phyloP scores from a whole-genome alignment of 2,113 vertebrate species.

The Heterocephalus glaber region DNA sequence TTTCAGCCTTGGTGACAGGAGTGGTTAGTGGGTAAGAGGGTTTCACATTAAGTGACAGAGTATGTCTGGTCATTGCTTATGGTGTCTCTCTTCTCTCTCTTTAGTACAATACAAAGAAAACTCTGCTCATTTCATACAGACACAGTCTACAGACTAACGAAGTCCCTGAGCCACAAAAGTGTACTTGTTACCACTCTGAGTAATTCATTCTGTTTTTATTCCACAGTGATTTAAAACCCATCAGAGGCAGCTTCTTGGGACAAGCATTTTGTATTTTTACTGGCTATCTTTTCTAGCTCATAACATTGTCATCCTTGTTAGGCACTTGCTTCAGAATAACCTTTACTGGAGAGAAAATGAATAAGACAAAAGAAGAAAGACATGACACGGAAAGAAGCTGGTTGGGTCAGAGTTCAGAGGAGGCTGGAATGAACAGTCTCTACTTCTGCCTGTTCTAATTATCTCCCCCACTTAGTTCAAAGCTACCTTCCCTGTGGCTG shows the following conservation, averaged over 20 bases:
- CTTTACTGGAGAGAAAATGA: constrained; percentile 63
- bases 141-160: not conserved
- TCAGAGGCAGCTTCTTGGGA: not conserved
- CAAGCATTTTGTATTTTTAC: not conserved
- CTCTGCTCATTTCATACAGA: not conserved
- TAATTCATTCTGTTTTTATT: not conserved
- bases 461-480: constrained; percentile 52
- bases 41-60: constrained; percentile 5
- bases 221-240: not conserved
- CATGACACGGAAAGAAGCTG: not conserved
- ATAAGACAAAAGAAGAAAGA: constrained; percentile 48
- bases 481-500: constrained; percentile 50
- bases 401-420: constrained; percentile 24
- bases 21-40: not conserved
- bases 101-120: not conserved
- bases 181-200: not conserved
- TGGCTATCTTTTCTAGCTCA: constrained; percentile 14
- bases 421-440: constrained; percentile 30
- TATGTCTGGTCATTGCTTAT: not conserved
- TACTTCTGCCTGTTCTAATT: constrained; percentile 58
- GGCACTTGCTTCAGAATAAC: not conserved
- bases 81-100: not conserved
- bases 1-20: not conserved
- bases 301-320: constrained; percentile 38
- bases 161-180: not conserved